Percentiles rank a stretch among this genome's conserved stretches.
Evolutionary conservation across 92 coral and sea anemone genomes (phyloP).

Genomic region (Phenganax stokvisi): DNA sequence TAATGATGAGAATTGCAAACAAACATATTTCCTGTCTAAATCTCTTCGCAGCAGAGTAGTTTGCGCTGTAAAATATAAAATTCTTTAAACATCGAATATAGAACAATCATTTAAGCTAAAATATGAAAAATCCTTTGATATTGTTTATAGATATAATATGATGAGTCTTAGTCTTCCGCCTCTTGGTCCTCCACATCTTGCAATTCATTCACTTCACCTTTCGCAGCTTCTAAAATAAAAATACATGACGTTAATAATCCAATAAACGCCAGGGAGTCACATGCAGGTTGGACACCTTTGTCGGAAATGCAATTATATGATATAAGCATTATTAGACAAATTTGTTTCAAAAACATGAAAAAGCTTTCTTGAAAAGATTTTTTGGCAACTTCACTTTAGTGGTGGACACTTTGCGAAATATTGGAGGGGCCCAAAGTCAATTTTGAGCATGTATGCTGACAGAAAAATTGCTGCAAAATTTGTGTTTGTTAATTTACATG

Average conservation of each 20-base stretch:
- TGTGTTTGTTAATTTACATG: too few relatives aligned
- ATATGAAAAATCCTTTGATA: slow-evolving; percentile 31
- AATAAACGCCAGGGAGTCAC: background rate
- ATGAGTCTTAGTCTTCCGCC: slow-evolving; percentile 19
- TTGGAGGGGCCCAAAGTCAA: too few relatives aligned
- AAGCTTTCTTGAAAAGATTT: too few relatives aligned
- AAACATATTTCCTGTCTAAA: slow-evolving; percentile 2
- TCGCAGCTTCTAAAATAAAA: slow-evolving; percentile 20
- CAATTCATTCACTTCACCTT: slow-evolving; percentile 26
- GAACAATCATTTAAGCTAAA: slow-evolving; percentile 42
- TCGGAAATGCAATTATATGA: too few relatives aligned
- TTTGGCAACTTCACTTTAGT: too few relatives aligned
- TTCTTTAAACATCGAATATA: slow-evolving; percentile 18
- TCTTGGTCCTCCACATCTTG: slow-evolving; percentile 50
- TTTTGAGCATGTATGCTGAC: too few relatives aligned
- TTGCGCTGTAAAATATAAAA: slow-evolving; percentile 29
- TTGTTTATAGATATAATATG: slow-evolving; percentile 26
- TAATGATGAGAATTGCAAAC: slow-evolving; percentile 3
- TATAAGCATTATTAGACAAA: too few relatives aligned
- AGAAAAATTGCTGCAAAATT: too few relatives aligned
- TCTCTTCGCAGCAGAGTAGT: background rate
- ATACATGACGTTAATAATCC: background rate
- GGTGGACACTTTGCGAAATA: too few relatives aligned
- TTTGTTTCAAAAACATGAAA: too few relatives aligned
- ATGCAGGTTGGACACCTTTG: too few relatives aligned